Base-by-base conservation (phyloP, 2,888 invertebrate species). In the Heliothis peltigera region DNA sequence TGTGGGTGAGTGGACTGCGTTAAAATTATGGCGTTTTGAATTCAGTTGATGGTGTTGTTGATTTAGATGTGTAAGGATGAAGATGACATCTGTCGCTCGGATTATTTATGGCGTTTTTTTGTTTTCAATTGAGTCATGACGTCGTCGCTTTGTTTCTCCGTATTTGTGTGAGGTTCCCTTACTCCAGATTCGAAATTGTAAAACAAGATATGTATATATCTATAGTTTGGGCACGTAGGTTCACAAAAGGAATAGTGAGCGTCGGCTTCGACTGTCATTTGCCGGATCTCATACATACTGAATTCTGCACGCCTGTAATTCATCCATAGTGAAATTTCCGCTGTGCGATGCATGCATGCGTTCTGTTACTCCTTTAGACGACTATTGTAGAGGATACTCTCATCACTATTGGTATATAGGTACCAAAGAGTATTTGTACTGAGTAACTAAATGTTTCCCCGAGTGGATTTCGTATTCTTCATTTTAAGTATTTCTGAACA, bases 271-370 rank as follows among this genome's bases (percentile, higher is more conserved):
- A 42, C n/a, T 28, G 6, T 44, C 47, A 28, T 17, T 18, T 35
- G 44, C 35, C 35, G 32, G 32, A 25, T 21, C 25, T 71, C 64
- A 71, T 67, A 63, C 64, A 67, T 63, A 67, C 47, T 47, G 71
- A 63, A 53, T 52, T 22, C 42, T 42, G 17, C 19, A 19, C 8
- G 39, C 44, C 32, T 18, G 51, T 52, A 35, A 25, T 64, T 53
- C 39, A 39, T 39, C 39, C 39, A 39, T 5, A n/a, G 39, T n/a
- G 15, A 39, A n/a, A n/a, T 39, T n/a, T 39, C 15, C 39, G 39
- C 4, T 5, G n/a, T n/a, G 39, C n/a, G 39, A 39, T 39, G 39
- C 39, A 39, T 39, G 39, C 5, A 15, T 39, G 4, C 39, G 39
- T n/a, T n/a, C 39, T 39, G n/a, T 39, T n/a, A n/a, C n/a, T n/a